A percentile compares a stretch with the other conserved stretches of the same genome.
phyloP scores from a whole-genome alignment of 1,140 invertebrate genomes.

The Palaemon carinicauda region DNA sequence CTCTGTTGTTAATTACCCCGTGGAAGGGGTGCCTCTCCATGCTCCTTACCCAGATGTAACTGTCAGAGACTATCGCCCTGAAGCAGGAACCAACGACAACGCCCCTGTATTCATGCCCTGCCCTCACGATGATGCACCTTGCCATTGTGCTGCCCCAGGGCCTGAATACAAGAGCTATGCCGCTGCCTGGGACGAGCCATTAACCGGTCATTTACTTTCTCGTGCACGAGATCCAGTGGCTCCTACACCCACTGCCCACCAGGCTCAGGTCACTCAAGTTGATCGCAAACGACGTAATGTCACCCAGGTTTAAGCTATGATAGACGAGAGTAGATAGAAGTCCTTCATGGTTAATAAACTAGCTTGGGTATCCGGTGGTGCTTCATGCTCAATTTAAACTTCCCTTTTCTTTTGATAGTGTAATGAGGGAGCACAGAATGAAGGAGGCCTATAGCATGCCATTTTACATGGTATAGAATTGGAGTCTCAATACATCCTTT shows the following conservation, averaged over 20 bases:
- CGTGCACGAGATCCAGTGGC: slow-evolving; percentile 43
- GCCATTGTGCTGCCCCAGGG: slow-evolving; percentile 48
- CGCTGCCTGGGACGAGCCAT: slow-evolving; percentile 56
- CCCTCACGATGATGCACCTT: slow-evolving; percentile 45
- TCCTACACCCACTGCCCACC: slow-evolving; percentile 26
- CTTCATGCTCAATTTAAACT: slow-evolving; percentile 44
- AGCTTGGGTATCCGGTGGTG: slow-evolving; percentile 11
- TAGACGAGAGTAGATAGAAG: neutral
- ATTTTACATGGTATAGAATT: neutral
- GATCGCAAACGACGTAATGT: slow-evolving; percentile 59
- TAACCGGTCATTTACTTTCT: slow-evolving; percentile 58
- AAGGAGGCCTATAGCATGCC: neutral
- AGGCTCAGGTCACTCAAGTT: slow-evolving; percentile 37
- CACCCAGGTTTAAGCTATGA: slow-evolving; percentile 51
- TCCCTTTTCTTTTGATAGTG: neutral
- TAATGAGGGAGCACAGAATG: neutral
- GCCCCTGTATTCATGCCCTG: slow-evolving; percentile 38
- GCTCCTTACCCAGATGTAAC: slow-evolving; percentile 57
- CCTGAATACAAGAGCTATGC: slow-evolving; percentile 57
- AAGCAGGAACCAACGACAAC: slow-evolving; percentile 29
- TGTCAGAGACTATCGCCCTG: slow-evolving; percentile 55
- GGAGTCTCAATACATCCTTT: no score
- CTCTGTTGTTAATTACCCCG: slow-evolving; percentile 10
- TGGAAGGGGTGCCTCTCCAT: slow-evolving; percentile 43
- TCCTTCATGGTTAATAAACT: neutral